A percentile compares a stretch with the other conserved stretches of the same genome.
Conservation (phyloP, 2,113 vertebrate genomes). For the Rhinopithecus roxellana region DNA sequence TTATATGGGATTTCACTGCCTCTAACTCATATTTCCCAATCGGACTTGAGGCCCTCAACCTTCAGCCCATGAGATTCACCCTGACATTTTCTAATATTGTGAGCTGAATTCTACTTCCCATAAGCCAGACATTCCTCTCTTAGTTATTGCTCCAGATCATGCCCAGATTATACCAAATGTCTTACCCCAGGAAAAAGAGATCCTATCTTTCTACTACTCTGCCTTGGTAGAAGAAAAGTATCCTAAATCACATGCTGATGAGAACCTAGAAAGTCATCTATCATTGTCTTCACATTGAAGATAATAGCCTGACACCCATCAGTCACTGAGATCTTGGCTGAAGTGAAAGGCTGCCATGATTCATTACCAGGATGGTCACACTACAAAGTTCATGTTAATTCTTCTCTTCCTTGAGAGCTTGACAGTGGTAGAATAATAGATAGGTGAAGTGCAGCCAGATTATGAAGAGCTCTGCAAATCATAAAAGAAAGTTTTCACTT, state of each 20-base stretch:
- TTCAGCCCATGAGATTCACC: not conserved
- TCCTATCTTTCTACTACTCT: not conserved
- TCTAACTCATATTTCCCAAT: not conserved
- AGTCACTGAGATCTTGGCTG: not conserved
- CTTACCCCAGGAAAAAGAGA: not conserved
- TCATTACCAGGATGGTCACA: conserved; percentile 23
- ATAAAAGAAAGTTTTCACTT: not conserved
- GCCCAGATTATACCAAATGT: not conserved
- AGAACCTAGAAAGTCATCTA: not conserved
- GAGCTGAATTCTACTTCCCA: not conserved
- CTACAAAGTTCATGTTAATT: not conserved
- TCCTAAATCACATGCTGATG: not conserved
- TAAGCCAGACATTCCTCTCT: not conserved
- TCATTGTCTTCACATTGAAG: conserved; percentile 8
- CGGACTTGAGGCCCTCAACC: not conserved
- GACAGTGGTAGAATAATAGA: not conserved
- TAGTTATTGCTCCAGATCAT: not conserved
- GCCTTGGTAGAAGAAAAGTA: not conserved
- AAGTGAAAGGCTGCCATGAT: conserved; percentile 5
- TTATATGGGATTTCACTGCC: not conserved
- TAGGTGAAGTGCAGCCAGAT: not conserved
- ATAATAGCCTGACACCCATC: conserved; percentile 29
- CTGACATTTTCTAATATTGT: not conserved
- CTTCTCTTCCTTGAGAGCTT: not conserved
- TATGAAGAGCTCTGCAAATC: not conserved